Percentiles rank a stretch among this genome's conserved stretches.
These are phyloP conservation scores for Natrix natrix DNA, from an alignment of 2,797 vertebrate species.

Conservation along the genomic window DNA sequence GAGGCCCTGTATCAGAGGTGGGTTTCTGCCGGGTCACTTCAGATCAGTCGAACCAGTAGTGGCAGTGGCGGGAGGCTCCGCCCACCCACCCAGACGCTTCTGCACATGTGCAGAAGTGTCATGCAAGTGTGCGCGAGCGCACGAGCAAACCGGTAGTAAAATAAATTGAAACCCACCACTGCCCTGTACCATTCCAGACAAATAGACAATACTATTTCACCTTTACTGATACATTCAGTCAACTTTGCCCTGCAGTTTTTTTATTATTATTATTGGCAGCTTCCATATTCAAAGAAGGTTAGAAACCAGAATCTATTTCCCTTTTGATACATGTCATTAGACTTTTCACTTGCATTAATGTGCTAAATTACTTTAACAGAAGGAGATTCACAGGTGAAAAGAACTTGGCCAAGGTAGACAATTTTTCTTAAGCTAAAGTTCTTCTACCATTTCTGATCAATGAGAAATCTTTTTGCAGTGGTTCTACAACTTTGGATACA, in stretches of 20 bases:
- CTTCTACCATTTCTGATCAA: background rate
- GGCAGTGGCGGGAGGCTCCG: too few species aligned
- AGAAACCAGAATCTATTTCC: conserved; percentile 14
- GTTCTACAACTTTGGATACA: background rate
- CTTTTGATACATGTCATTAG: background rate
- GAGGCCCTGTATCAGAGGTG: background rate
- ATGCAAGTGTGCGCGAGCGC: too few species aligned
- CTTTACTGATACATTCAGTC: background rate
- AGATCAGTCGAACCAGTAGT: too few species aligned
- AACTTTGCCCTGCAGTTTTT: background rate
- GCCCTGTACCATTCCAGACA: background rate
- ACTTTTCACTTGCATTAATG: background rate
- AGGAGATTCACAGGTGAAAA: background rate
- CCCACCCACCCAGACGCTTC: too few species aligned
- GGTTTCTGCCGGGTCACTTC: too few species aligned
- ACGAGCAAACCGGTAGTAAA: too few species aligned
- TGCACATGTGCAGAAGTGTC: too few species aligned
- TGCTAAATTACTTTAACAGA: conserved; percentile 20
- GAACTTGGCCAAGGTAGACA: background rate
- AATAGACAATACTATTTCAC: background rate
- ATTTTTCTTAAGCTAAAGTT: conserved; percentile 6
- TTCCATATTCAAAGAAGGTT: conserved; percentile 11
- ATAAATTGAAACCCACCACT: too few species aligned
- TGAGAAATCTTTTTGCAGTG: background rate
- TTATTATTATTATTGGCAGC: conserved; percentile 10